Evolutionary conservation across 2,113 vertebrate genomes (phyloP).

Genomic region (Callipepla californica): DNA sequence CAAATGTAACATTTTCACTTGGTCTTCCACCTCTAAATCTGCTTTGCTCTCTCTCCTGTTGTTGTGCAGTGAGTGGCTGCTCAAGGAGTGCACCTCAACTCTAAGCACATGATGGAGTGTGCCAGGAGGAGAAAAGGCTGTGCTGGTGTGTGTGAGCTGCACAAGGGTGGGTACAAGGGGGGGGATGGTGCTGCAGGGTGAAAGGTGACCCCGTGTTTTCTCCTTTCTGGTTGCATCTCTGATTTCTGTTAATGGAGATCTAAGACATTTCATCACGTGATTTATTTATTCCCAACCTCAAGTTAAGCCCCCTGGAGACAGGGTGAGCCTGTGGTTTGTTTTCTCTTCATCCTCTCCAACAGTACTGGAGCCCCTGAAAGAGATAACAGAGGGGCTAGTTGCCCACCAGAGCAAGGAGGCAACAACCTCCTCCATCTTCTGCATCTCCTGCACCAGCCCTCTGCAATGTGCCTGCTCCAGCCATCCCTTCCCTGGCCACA

Average conservation of each 20-base stretch:
- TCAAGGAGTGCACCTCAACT: background rate
- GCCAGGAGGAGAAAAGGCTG: background rate
- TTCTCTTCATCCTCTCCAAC: background rate
- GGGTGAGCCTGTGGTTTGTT: background rate
- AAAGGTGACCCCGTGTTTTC: background rate
- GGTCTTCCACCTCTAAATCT: background rate
- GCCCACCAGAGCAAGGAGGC: rapidly evolving
- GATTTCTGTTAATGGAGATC: background rate
- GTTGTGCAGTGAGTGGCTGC: rapidly evolving
- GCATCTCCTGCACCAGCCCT: background rate
- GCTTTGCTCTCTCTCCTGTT: background rate
- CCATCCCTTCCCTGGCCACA: background rate
- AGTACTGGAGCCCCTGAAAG: background rate
- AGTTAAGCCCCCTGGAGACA: background rate
- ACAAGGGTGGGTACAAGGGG: background rate
- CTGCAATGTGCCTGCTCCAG: background rate
- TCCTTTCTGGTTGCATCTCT: background rate
- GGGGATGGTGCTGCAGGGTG: background rate
- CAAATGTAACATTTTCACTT: background rate
- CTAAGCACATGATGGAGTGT: background rate
- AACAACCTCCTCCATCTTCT: background rate
- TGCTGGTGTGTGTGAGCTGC: background rate
- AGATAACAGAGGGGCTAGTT: background rate
- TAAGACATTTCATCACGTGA: background rate
- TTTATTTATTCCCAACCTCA: conserved; percentile 24